Base-by-base conservation (phyloP, 1,140 invertebrate species). In the Papilio helenus region DNA sequence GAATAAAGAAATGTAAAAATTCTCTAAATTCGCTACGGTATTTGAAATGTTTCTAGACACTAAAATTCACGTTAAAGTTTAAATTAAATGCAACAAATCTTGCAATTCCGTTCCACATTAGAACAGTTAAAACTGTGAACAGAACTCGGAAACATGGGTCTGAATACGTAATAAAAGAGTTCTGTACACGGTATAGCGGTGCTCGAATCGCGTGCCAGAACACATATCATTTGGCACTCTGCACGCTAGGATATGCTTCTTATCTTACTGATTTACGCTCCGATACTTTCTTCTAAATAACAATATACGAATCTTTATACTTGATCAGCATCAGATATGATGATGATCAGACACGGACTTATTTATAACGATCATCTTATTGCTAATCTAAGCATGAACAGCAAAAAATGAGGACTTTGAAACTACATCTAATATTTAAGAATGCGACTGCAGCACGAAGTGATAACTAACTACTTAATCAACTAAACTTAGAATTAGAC, bases 171-270 rank as follows among this genome's bases (percentile, higher is more conserved):
- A 58, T 58, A 76, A 58, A 76, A 76, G 76, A 74, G 58, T 51
- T 83, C 83, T 81, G 55, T 72, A 77, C 76, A 83, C 77, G 68
- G 80, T 80, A 51, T 58, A 72, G 72, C 68, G 78, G 68, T 79
- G 76, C 73, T 79, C 74, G 80, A 79, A 42, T 84, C 85, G 83
- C 85, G 82, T 86, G 85, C 79, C 76, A 68, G n/a, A 61, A 44
- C 80, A 81, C 84, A 83, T 79, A 80, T 81, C 82, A 81, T 82
- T 83, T 85, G 81, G 85, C 87, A 91, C 89, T 85, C 83, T 85
- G 86, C 90, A 92, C 88, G 88, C 88, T 86, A 88, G 79, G 85
- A 87, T 78, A 81, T 77, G 83, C 86, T 87, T 86, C 72, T 79
- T 85, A 86, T 84, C 42, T 77, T 81, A 84, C 79, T 79, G 72